A percentile compares a stretch with the other conserved stretches of the same genome.
Evolutionary conservation across 1,140 invertebrate species (phyloP).

Genomic region (Drosophila busckii): DNA sequence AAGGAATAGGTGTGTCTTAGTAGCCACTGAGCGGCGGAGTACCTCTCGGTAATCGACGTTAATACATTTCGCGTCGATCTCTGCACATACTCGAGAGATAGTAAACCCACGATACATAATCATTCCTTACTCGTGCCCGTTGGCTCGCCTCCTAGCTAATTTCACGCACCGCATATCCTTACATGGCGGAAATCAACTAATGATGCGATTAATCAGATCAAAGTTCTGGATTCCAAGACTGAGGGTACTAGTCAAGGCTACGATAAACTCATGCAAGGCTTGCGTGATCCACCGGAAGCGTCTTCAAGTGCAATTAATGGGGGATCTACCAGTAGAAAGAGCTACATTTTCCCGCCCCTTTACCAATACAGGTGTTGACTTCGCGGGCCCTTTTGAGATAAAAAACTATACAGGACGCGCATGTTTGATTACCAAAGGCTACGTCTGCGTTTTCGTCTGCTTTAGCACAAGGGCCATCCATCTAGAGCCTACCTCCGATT

Average conservation of each 20-base stretch:
- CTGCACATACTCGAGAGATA: too few relatives aligned
- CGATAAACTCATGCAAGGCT: neutral
- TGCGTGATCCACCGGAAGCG: neutral
- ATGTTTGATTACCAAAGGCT: slow-evolving; percentile 37
- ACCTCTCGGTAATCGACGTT: too few relatives aligned
- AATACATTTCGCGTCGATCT: too few relatives aligned
- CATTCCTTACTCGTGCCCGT: slow-evolving; percentile 20
- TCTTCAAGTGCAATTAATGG: slow-evolving; percentile 7
- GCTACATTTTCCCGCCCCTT: slow-evolving; percentile 32
- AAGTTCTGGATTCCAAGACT: slow-evolving; percentile 15
- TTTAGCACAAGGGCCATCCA: too few relatives aligned
- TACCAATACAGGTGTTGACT: slow-evolving; percentile 56
- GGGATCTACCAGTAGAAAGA: slow-evolving; percentile 5
- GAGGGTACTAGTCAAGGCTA: slow-evolving; percentile 1
- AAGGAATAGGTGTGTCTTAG: neutral
- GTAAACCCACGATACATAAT: too few relatives aligned
- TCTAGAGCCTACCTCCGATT: slow-evolving; percentile 74
- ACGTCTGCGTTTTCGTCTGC: slow-evolving; percentile 54
- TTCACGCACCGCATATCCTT: slow-evolving; percentile 3
- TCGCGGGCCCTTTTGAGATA: slow-evolving; percentile 64
- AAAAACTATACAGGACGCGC: slow-evolving; percentile 37
- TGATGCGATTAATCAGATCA: slow-evolving; percentile 4
- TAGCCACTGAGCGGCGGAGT: neutral
- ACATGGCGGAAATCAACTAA: slow-evolving; percentile 11
- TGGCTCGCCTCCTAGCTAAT: slow-evolving; percentile 13